Evolutionary conservation across 2,797 vertebrate species (phyloP), one percentile per base, ranked within the genome.

Genomic region (Sebastes reedi): DNA sequence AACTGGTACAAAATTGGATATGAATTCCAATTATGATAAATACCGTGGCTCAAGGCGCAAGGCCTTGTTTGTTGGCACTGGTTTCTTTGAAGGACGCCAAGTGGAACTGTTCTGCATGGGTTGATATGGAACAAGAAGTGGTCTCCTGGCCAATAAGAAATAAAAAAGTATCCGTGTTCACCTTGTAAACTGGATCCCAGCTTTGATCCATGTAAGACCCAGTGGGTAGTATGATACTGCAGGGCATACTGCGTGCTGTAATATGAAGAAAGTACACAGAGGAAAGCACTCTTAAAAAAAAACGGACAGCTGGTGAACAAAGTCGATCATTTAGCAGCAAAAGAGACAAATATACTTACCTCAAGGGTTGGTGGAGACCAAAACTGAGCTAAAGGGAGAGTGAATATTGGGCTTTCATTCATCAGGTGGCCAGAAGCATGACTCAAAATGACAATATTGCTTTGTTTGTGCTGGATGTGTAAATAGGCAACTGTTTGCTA

Each of bases 11-110:
- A 80, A 85, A 82, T 87, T 90, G 73, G 75, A 90, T 92, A 86
- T 88, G 83, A 88, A 88, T 90, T 88, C 74, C 84, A 82, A 88
- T 88, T 90, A 88, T 86, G 85, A 93, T 88, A 88, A 92, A 93
- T 89, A 74, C 59, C 36, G 6, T 8, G 54, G 74, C 77, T 88
- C 12, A 59, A 81, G 84, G 80, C 69, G 0, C 55, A 42, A 36
- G 67, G 29, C 60, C 30, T 77, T 84, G 77, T 89, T 87, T 90
- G 73, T 72, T 87, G 84, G 81, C 27, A 34, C 16, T 58, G 24
- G 30, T 75, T 83, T 84, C 70, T 77, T 75, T 84, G 61, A 87
- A 82, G 73, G 74, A 73, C 32, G 39, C 75, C 77, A 82, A 80
- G 71, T 79, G 72, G 59, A 89, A 85, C 58, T 55, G 79, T 80